These are phyloP conservation scores for Pollenia labialis DNA, from an alignment of 2,888 invertebrate genomes.

Conservation along the genomic window DNA sequence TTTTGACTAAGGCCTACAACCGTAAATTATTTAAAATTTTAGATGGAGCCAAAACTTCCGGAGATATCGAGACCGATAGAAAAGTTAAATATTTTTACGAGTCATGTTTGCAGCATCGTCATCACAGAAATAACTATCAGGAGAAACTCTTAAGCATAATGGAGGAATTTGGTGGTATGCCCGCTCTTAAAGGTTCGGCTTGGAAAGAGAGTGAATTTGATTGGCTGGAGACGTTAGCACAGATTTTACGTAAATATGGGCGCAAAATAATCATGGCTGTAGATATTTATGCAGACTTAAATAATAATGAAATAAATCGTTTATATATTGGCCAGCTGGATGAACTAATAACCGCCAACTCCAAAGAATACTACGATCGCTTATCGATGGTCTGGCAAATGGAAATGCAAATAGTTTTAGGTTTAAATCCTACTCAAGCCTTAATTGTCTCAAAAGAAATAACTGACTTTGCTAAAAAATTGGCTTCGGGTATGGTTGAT, in stretches of 20 bases:
- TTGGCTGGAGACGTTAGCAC: conserved; percentile 78
- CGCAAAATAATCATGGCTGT: conserved; percentile 78
- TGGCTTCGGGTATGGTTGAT: conserved; percentile 75
- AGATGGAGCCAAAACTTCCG: conserved; percentile 72
- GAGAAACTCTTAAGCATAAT: conserved; percentile 75
- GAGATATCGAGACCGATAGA: conserved; percentile 77
- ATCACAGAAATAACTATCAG: conserved; percentile 68
- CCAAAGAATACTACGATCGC: conserved; percentile 59
- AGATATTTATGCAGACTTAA: conserved; percentile 77
- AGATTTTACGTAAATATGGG: conserved; percentile 78
- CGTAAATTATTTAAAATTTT: conserved; percentile 77
- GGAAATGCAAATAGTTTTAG: conserved; percentile 76
- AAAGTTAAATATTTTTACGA: conserved; percentile 82
- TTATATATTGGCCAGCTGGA: conserved; percentile 78
- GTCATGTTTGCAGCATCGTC: conserved; percentile 77
- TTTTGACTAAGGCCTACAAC: conserved; percentile 76
- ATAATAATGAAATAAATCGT: conserved; percentile 78
- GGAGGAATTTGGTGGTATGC: conserved; percentile 81
- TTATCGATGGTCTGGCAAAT: conserved; percentile 60
- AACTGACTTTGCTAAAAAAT: conserved; percentile 74
- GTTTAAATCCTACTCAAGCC: conserved; percentile 74
- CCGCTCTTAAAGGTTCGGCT: conserved; percentile 77
- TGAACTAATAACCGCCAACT: conserved; percentile 71
- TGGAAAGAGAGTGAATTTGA: conserved; percentile 80
- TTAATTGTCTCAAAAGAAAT: conserved; percentile 76